Conservation (phyloP, 2,888 invertebrate species). For the Atrina japonica region DNA sequence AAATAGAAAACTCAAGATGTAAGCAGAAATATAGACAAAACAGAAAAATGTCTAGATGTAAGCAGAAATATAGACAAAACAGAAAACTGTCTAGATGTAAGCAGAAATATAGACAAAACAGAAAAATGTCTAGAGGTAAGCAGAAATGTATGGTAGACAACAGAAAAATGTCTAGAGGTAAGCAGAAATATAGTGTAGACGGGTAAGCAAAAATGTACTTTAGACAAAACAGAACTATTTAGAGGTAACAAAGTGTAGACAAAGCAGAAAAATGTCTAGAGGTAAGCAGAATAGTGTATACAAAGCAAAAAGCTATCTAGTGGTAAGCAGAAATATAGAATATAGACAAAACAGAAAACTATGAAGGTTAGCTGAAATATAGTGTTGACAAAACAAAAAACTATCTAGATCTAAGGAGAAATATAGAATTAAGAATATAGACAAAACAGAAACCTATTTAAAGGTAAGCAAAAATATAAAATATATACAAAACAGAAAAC, state of each 20-base stretch:
- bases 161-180: slow-evolving; percentile 72
- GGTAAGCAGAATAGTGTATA: slow-evolving; percentile 63
- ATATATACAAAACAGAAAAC: too few relatives aligned
- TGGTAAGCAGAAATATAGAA: too few relatives aligned
- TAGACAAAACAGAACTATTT: too few relatives aligned
- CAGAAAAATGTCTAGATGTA: slow-evolving; percentile 72
- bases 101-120: too few relatives aligned
- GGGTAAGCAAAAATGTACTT: too few relatives aligned
- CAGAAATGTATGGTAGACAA: slow-evolving; percentile 44
- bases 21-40: slow-evolving; percentile 58
- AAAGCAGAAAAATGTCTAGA: slow-evolving; percentile 66
- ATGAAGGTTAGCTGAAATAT: neutral
- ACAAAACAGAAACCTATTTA: slow-evolving; percentile 64
- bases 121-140: neutral
- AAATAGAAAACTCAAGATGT: too few relatives aligned
- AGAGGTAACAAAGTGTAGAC: slow-evolving; percentile 38
- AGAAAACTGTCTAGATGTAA: too few relatives aligned
- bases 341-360: too few relatives aligned
- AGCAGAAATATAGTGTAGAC: slow-evolving; percentile 1
- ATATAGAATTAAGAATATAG: slow-evolving; percentile 45
- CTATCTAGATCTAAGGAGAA: neutral
- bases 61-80: too few relatives aligned
- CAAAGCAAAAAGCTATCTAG: too few relatives aligned
- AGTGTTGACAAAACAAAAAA: too few relatives aligned
- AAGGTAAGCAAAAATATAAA: slow-evolving; percentile 61